Evolutionary conservation across 2,888 invertebrate species (phyloP), one percentile per base, ranked within the genome.

Genomic region (Cryptus armator): DNA sequence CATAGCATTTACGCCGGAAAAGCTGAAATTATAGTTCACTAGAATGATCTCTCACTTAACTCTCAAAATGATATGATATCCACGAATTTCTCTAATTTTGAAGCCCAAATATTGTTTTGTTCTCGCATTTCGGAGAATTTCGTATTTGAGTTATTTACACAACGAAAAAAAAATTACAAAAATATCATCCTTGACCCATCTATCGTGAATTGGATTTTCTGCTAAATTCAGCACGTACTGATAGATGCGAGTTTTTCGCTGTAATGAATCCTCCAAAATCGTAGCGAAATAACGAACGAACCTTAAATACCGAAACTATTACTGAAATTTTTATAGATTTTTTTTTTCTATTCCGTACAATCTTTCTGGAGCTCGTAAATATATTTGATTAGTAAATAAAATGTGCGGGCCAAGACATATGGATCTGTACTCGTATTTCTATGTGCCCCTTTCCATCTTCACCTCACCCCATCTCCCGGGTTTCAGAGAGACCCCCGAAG

Each of bases 371-470:
- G 48, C 1, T 46, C 10, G 66, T 12, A 43, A 19, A 62, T 68
- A 68, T 53, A 32, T 71, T 44, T 64, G 51, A 51, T 62, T 19
- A 37, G 32, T 51, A 14, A 72, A 19, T 24, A 24, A 24, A 24
- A 44, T 14, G 9, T 9, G 7, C 29, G 75, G 62, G 51, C 75
- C 81, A 68, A 75, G 75, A 3, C 75, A 68, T 16, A 75, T 43
- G 68, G 62, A 81, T 68, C 75, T 68, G 62, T 24, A 64, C 48
- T 51, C 66, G 51, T 51, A 19, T 76, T 74, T 43, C 80, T 70
- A 68, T 43, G 64, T 14, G 59, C 59, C 29, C 14, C 2, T 32
- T 59, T 24, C 24, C 24, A 24, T 24, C 24, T 24, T 24, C 24
- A 3, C 2, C 29, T 12, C 19, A 24, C 59, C 10, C 59, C 5